Base-by-base conservation (phyloP, 2,797 vertebrate genomes). In the Rhabdomys pumilio region DNA sequence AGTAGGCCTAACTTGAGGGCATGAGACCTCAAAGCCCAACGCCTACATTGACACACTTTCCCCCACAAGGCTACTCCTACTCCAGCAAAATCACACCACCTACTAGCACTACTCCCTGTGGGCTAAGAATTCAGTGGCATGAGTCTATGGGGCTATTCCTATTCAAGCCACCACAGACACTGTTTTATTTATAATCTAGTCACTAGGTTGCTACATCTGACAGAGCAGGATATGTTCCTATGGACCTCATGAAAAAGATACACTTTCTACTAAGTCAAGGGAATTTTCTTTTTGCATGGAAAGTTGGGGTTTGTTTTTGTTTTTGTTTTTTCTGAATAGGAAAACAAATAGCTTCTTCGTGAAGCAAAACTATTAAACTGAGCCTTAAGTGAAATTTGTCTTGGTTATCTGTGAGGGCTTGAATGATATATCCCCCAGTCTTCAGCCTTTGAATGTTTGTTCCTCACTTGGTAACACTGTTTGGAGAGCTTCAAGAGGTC, bases 361-460 rank as follows among this genome's bases (percentile, higher is more conserved):
- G 10, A 96, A 97, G 91, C 76, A 96, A 95, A 95, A 73, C 57
- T 81, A 8, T 89, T 81, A 96, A 96, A 93, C 47, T 81, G 65
- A 96, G 69, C 91, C 24, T 17, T 90, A 65, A 22, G 55, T 88
- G 90, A 90, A 93, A 91, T 88, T 85, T 92, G 80, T 81, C 91
- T 90, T 91, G 31, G 61, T 34, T 93, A 6, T 89, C 72, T 61
- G 6, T n/a, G 63, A 47, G 8, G 47, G 31, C 41, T n/a, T 50
- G 83, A 24, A n/a, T 26, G 31, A n/a, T 20, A n/a, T 13, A 26
- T 14, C 31, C 44, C 26, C 31, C 47, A 9, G 31, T 69, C 31
- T 53, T 6, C 0, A 12, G 34, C 6, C 31, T 69, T 67, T n/a
- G 44, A 85, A 67, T 15, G 20, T 53, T 53, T 38, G 44, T 10